Evolutionary conservation across 2,113 vertebrate genomes (phyloP), one percentile per base, ranked within the genome.

Genomic region (Dendrocopos noguchii): DNA sequence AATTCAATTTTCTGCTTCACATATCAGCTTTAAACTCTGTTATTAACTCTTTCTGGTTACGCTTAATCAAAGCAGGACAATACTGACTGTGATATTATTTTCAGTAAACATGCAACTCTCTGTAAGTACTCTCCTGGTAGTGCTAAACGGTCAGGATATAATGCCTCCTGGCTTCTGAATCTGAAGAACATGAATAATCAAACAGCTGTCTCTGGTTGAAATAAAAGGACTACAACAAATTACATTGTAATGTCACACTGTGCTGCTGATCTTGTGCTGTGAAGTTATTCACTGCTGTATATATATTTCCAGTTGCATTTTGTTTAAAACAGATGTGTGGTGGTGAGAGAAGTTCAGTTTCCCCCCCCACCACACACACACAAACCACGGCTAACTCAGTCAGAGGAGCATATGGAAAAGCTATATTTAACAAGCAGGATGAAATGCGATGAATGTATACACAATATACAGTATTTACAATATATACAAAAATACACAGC

Each of bases 11-110:
- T 77, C 64, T 93, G 9, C 10, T 79, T 80, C 36, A 28, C 10
- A 24, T 50, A 19, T 47, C 39, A 82, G 1, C 12, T 80, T 72
- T 89, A 56, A 93, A 57, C 22, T 52, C 29, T 4, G 10, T 42
- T 93, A 80, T 87, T 75, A 94, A 92, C 57, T 61, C 31, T 16
- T 88, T 76, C 80, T 83, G 27, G 78, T 93, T 84, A 34, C 75
- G 10, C 24, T 67, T 63, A 89, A 77, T 73, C 56, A 76, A 88
- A 88, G 61, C 60, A 63, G 27, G 21, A 29, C 12, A 50, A 17
- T 60, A 92, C 33, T 74, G 89, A 46, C 42, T 25, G 28, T 20
- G 28, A 6, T 44, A 42, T 67, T 65, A 31, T 60, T 88, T 25
- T 79, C 61, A 46, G 46, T 76, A 61, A 90, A 96, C 29, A 76